Percentiles rank a stretch among this genome's conserved stretches.
Evolutionary conservation across 1,140 invertebrate species (phyloP).

Genomic region (Drosophila baimaii): DNA sequence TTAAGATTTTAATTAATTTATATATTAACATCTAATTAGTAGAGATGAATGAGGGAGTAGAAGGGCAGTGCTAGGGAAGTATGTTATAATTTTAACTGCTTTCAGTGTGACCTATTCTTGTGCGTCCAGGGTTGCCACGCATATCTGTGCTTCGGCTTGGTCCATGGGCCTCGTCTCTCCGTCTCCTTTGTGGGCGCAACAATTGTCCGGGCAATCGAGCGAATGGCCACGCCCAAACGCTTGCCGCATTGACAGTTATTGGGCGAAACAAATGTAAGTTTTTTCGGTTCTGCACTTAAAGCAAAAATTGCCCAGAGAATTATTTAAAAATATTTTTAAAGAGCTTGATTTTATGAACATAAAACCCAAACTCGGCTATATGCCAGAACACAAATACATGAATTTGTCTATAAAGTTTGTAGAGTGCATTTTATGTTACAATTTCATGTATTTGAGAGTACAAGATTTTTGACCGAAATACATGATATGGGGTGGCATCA

Average conservation of each 20-base stretch:
- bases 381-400: no score
- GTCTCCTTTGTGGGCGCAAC: conserved; percentile 43
- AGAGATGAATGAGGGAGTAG: no score
- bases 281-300: conserved; percentile 16
- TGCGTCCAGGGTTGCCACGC: not conserved
- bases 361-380: no score
- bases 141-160: conserved; percentile 9
- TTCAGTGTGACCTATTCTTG: no score
- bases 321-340: not conserved
- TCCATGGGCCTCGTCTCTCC: not conserved
- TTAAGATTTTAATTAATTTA: no score
- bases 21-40: no score
- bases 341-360: no score
- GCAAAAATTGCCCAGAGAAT: not conserved
- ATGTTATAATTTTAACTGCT: not conserved
- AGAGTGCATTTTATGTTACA: no score
- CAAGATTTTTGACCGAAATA: no score
- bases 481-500: no score
- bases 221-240: conserved; percentile 56
- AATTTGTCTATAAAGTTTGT: no score
- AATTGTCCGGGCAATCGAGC: conserved; percentile 59
- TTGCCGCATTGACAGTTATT: conserved; percentile 65
- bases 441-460: no score
- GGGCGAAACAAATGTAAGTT: conserved; percentile 60
- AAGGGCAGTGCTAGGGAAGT: not conserved